A percentile compares a stretch with the other conserved stretches of the same genome.
phyloP scores from a whole-genome alignment of 2,888 invertebrate genomes.

The Ctena decussata region DNA sequence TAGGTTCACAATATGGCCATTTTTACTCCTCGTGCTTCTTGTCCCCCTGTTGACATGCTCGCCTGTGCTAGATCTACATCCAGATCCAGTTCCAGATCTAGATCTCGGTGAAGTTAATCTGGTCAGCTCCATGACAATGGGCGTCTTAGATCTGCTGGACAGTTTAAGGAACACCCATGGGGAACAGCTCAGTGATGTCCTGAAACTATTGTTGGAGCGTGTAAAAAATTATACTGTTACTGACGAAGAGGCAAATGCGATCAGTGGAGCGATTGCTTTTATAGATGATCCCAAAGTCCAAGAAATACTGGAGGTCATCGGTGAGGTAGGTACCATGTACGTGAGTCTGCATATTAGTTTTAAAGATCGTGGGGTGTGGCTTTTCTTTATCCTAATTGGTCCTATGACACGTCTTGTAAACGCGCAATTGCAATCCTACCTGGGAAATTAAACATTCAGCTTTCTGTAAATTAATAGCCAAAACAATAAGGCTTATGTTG shows the following conservation, averaged over 20 bases:
- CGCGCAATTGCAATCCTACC: too few species aligned
- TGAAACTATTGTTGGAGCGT: background rate
- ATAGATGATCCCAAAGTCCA: background rate
- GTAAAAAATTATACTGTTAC: background rate
- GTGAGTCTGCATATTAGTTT: too few species aligned
- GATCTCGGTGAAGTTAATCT: background rate
- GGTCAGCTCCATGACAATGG: background rate
- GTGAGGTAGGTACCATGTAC: background rate
- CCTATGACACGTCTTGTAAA: too few species aligned
- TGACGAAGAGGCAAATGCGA: background rate
- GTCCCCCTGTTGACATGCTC: background rate
- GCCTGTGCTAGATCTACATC: background rate
- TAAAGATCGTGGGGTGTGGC: too few species aligned
- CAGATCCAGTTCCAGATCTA: background rate
- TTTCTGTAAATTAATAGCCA: too few species aligned
- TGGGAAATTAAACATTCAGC: too few species aligned
- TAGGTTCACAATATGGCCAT: background rate
- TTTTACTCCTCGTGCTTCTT: background rate
- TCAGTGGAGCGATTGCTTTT: background rate
- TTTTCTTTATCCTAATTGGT: too few species aligned
- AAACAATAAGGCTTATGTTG: too few species aligned
- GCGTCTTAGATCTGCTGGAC: background rate
- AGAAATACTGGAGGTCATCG: background rate
- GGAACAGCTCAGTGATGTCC: background rate
- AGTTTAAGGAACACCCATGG: background rate